Percentiles rank a stretch among this genome's conserved stretches.
Evolutionary conservation across 2,888 invertebrate species (phyloP).

Genomic region (Belgica antarctica): DNA sequence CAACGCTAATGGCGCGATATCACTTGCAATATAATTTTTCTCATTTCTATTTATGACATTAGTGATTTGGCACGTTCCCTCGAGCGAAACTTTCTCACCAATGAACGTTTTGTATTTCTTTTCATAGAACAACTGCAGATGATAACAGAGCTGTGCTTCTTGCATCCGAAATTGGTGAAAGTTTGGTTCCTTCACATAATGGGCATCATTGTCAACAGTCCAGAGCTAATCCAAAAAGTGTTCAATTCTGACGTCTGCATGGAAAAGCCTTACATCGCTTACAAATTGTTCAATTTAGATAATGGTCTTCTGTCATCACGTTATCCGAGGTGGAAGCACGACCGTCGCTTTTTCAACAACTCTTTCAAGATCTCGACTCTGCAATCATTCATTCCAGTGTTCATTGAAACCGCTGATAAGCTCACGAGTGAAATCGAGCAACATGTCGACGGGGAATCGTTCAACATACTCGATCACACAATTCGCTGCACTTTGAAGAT

Average conservation of each 20-base stretch:
- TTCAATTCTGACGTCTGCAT: constrained; percentile 33
- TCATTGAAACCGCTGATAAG: constrained; percentile 45
- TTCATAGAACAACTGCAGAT: constrained; percentile 32
- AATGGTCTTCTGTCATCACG: constrained; percentile 25
- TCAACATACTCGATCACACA: constrained; percentile 42
- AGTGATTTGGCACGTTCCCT: no score
- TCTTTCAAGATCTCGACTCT: constrained; percentile 47
- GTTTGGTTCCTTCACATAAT: constrained; percentile 32
- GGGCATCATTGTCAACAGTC: constrained; percentile 32
- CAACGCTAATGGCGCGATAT: no score
- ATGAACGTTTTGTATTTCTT: no score
- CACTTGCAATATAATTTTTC: no score
- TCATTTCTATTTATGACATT: no score
- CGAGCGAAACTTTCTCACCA: no score
- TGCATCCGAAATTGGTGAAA: constrained; percentile 37
- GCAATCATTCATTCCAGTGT: constrained; percentile 47
- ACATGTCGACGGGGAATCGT: constrained; percentile 23
- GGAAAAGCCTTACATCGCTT: constrained; percentile 40
- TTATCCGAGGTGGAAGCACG: constrained; percentile 46
- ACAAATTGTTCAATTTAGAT: constrained; percentile 33
- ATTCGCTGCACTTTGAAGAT: constrained; percentile 45
- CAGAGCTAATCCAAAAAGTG: constrained; percentile 38
- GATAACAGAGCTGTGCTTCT: constrained; percentile 30
- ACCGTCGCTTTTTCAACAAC: constrained; percentile 47
- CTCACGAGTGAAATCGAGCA: constrained; percentile 28